A percentile compares a stretch with the other conserved stretches of the same genome.
phyloP scores from a whole-genome alignment of 2,888 invertebrate genomes.

The Pseudococcus viburni region DNA sequence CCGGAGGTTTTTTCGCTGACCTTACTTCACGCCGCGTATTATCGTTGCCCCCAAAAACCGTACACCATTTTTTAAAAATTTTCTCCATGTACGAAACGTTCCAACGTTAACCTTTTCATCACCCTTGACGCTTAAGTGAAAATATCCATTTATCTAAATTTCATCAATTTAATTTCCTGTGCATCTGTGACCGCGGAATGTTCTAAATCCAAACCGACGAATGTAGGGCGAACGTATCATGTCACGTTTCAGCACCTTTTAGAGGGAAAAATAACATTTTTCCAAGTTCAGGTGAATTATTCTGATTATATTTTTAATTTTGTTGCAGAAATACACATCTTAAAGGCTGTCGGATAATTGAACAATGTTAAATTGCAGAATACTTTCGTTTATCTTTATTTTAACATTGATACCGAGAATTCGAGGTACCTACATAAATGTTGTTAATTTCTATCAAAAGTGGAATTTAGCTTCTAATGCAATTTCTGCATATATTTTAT shows the following conservation, averaged over 20 bases:
- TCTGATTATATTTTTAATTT: background rate
- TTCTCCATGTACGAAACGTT: background rate
- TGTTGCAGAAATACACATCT: background rate
- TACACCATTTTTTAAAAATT: background rate
- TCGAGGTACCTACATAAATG: background rate
- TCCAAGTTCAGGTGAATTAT: too few relatives aligned
- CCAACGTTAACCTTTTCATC: background rate
- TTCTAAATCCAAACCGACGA: background rate
- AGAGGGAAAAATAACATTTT: background rate
- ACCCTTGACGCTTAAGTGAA: conserved; percentile 2
- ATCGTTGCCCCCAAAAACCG: background rate
- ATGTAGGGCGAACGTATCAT: background rate
- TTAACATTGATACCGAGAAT: background rate
- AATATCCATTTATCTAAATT: conserved; percentile 40
- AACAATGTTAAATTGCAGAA: conserved; percentile 41
- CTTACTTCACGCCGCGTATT: background rate
- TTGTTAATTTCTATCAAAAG: background rate
- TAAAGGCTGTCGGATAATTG: background rate
- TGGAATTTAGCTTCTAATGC: background rate
- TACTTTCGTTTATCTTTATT: conserved; percentile 19
- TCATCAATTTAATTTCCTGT: conserved; percentile 38
- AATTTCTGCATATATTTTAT: background rate
- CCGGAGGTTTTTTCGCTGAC: background rate
- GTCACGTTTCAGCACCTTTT: background rate
- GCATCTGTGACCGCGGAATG: background rate